Evolutionary conservation across 2,888 invertebrate genomes (phyloP).

Genomic region (Toxonevra muliebris): DNA sequence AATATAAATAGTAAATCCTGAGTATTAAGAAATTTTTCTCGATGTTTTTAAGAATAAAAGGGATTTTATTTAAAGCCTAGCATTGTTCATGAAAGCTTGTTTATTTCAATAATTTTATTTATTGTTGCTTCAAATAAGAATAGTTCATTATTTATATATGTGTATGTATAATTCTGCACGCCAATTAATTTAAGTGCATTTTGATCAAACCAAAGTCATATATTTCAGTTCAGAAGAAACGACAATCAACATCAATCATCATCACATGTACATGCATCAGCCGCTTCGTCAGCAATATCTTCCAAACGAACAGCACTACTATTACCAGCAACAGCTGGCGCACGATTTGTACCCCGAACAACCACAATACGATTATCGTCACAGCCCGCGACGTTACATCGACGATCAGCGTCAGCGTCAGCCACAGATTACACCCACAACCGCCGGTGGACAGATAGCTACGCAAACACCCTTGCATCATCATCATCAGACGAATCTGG

Average conservation of each 20-base stretch:
- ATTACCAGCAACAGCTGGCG: slow-evolving; percentile 42
- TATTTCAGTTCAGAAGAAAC: slow-evolving; percentile 63
- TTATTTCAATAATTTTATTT: too few relatives aligned
- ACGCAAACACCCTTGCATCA: slow-evolving; percentile 53
- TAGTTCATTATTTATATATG: neutral
- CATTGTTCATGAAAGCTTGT: too few relatives aligned
- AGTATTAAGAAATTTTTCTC: too few relatives aligned
- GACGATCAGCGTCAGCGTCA: slow-evolving; percentile 56
- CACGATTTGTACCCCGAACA: slow-evolving; percentile 58
- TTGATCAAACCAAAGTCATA: slow-evolving; percentile 59
- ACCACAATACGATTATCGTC: slow-evolving; percentile 59
- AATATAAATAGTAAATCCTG: too few relatives aligned
- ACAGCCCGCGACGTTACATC: slow-evolving; percentile 62
- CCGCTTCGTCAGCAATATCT: slow-evolving; percentile 35
- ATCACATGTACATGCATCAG: slow-evolving; percentile 34
- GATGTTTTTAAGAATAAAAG: too few relatives aligned
- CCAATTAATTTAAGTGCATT: slow-evolving; percentile 33
- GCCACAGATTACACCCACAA: slow-evolving; percentile 49
- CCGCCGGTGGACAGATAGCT: slow-evolving; percentile 35
- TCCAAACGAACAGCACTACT: slow-evolving; percentile 39
- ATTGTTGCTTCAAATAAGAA: too few relatives aligned
- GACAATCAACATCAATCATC: slow-evolving; percentile 58
- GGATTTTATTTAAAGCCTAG: too few relatives aligned
- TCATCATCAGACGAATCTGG: slow-evolving; percentile 54
- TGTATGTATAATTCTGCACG: neutral